Base-by-base conservation (phyloP, 2,888 invertebrate species). In the Agrochola lota region DNA sequence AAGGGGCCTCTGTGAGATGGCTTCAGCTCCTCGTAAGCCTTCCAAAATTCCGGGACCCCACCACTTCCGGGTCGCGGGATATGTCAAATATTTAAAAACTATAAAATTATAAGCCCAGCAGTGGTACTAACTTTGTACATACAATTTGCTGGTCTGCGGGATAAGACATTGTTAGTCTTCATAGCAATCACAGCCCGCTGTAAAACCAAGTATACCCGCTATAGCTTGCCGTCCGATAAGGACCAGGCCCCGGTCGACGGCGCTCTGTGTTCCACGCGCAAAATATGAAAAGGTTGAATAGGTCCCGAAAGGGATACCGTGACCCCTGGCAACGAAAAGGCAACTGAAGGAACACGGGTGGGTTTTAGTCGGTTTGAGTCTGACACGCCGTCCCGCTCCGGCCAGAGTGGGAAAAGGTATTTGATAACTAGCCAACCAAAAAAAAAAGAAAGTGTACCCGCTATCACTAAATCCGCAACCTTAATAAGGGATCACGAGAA, bases 401-500 rank as follows among this genome's bases (percentile, higher is more conserved):
- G 30, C 30, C 30, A 30, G 30, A 30, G 30, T 2, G 30, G 30
- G 30, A 30, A 2, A 30, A 30, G 1, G 1, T 30, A 30, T 30
- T 30, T 30, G 30, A 30, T 30, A 30, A 30, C 2, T 30, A 1
- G 1, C 30, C 30, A 30, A 30, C 30, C 30, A 30, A 30, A 30
- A 30, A 30, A 30, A 30, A 30, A 30, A 30, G 30, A 30, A 30
- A 30, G 30, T 57, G 3, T n/a, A 49, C 17, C 35, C 85, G 84
- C 89, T 83, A 0, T 11, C 68, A 85, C 17, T 84, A 26, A 26
- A 17, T n/a, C 88, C 73, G 9, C 67, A 69, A 71, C 85, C 73
- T 66, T 82, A 85, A 81, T 78, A 81, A 72, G 74, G 83, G 79
- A 77, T 83, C 80, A 81, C 71, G 78, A 80, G 78, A 90, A 91